Conservation (phyloP, 2,888 invertebrate species). For the Drosophila nigricruria region DNA sequence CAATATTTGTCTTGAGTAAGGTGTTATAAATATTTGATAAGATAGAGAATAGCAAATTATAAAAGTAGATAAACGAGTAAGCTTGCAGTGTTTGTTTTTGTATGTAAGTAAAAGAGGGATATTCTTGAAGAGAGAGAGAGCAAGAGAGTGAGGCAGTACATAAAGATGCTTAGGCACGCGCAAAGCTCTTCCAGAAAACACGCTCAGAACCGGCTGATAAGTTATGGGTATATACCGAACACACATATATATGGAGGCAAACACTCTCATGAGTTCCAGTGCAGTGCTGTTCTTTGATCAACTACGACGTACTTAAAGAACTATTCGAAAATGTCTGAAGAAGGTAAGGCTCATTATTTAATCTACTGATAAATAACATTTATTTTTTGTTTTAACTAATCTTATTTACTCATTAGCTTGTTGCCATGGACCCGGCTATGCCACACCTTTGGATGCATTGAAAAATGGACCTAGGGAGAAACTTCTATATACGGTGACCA, state of each 20-base stretch:
- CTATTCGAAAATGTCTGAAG: constrained; percentile 47
- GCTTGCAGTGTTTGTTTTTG: neutral
- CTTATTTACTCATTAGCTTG: constrained; percentile 62
- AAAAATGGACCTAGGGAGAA: constrained; percentile 93
- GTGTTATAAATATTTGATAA: constrained; percentile 14
- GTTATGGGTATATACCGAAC: neutral
- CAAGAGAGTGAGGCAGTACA: no score
- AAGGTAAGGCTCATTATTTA: constrained; percentile 42
- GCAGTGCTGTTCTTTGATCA: constrained; percentile 37
- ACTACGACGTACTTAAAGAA: constrained; percentile 34
- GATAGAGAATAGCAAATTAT: neutral
- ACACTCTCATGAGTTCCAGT: constrained; percentile 26
- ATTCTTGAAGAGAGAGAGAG: neutral
- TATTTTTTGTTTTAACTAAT: constrained; percentile 1
- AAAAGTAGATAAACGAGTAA: neutral
- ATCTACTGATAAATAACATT: constrained; percentile 28
- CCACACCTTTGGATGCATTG: constrained; percentile 93
- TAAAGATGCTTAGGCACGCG: neutral
- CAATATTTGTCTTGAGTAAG: constrained; percentile 2
- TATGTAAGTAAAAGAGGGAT: neutral
- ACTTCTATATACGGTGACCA: constrained; percentile 95
- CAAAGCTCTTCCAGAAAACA: constrained; percentile 1
- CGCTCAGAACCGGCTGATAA: constrained; percentile 52
- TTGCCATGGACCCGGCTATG: constrained; percentile 90
- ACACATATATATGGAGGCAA: constrained; percentile 8